A percentile compares a stretch with the other conserved stretches of the same genome.
These are phyloP conservation scores for Callyntrura guangdongensis DNA, from an alignment of 2,888 invertebrate genomes.

Conservation along the genomic window DNA sequence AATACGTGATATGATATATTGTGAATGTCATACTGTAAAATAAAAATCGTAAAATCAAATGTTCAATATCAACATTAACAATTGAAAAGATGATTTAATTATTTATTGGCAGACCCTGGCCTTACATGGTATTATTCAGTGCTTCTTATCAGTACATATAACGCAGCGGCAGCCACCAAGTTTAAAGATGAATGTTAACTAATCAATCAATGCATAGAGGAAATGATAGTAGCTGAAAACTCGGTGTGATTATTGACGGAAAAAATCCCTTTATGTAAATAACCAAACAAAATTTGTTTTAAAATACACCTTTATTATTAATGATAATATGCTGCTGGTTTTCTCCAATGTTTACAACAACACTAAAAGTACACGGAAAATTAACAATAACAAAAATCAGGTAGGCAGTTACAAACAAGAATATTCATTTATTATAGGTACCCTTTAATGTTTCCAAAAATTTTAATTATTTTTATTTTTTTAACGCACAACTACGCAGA, in stretches of 20 bases:
- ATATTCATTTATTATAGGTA: conserved; percentile 68
- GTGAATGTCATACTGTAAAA: conserved; percentile 1
- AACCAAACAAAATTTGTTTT: background rate
- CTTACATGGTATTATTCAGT: too few species aligned
- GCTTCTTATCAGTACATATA: too few species aligned
- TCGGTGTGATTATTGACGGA: background rate
- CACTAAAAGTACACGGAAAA: background rate
- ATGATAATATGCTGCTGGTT: background rate
- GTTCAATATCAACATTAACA: too few species aligned
- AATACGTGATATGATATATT: background rate
- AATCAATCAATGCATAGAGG: too few species aligned
- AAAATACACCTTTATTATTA: conserved; percentile 15
- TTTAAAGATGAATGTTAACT: too few species aligned
- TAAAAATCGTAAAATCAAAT: background rate
- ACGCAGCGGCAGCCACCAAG: too few species aligned
- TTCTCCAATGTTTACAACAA: background rate
- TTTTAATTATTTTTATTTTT: conserved; percentile 44
- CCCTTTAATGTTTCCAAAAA: conserved; percentile 60
- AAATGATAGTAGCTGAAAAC: too few species aligned
- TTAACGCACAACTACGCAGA: conserved; percentile 53
- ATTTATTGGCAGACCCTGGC: too few species aligned
- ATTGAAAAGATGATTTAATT: background rate
- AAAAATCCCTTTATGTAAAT: background rate
- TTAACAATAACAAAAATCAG: conserved; percentile 29
- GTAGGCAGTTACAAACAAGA: conserved; percentile 56